Conservation (phyloP, 2,888 invertebrate species). For the Scrobipalpa costella region DNA sequence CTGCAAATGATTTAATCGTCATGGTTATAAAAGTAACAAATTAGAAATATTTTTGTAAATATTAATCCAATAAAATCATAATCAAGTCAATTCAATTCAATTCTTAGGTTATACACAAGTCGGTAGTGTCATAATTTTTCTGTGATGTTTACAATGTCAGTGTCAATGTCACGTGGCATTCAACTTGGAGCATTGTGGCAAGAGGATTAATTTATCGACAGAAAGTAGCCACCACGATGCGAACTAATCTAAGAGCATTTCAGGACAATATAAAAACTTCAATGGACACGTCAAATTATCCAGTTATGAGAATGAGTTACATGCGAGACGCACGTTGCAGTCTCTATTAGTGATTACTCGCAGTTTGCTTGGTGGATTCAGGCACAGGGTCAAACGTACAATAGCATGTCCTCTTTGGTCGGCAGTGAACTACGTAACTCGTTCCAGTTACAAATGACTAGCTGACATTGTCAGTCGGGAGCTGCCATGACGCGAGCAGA, state of each 20-base stretch:
- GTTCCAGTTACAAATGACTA: slow-evolving; percentile 60
- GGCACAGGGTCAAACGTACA: slow-evolving; percentile 62
- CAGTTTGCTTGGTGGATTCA: slow-evolving; percentile 44
- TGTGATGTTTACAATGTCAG: background rate
- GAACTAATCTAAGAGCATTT: background rate
- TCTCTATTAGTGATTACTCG: slow-evolving; percentile 34
- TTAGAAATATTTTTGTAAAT: background rate
- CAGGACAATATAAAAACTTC: background rate
- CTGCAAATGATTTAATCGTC: slow-evolving; percentile 51
- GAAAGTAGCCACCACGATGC: no score
- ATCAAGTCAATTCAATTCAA: background rate
- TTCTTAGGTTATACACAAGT: no score
- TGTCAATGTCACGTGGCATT: background rate
- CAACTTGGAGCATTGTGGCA: no score
- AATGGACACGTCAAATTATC: background rate
- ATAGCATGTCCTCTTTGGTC: slow-evolving; percentile 45
- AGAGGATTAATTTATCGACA: no score
- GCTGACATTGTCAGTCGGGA: slow-evolving; percentile 45
- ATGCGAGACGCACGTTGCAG: slow-evolving; percentile 17
- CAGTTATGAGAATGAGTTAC: background rate
- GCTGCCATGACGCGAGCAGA: slow-evolving; percentile 71
- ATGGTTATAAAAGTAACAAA: slow-evolving; percentile 31
- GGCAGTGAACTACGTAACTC: slow-evolving; percentile 42
- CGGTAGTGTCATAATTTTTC: no score
- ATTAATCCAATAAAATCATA: background rate